A percentile compares a stretch with the other conserved stretches of the same genome.
These are phyloP conservation scores for Drosophila arawakana DNA, from an alignment of 1,140 invertebrate genomes.

Conservation along the genomic window DNA sequence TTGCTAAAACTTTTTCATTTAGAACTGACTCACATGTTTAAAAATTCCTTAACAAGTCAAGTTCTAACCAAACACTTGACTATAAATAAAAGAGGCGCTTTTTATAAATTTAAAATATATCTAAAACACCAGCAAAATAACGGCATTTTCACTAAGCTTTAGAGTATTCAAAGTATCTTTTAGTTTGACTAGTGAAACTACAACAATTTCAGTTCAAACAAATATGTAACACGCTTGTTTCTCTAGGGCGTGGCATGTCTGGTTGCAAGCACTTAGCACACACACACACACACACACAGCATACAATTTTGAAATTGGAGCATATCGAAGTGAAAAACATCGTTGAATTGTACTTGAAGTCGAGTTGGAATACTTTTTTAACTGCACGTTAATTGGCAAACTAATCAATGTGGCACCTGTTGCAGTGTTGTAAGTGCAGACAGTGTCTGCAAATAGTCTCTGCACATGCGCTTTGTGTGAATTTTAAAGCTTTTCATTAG, in stretches of 20 bases:
- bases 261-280: slow-evolving; percentile 38
- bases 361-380: not conserved
- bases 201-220: slow-evolving; percentile 15
- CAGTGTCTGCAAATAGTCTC: slow-evolving; percentile 25
- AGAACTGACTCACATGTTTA: too few species aligned
- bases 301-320: slow-evolving; percentile 36
- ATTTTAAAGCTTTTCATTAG: not conserved
- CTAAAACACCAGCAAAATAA: not conserved
- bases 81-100: too few species aligned
- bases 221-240: slow-evolving; percentile 11
- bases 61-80: too few species aligned
- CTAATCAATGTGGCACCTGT: slow-evolving; percentile 23
- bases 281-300: slow-evolving; percentile 6
- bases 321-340: not conserved
- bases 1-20: too few species aligned
- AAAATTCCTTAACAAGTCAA: too few species aligned
- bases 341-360: not conserved
- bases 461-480: not conserved
- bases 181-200: not conserved
- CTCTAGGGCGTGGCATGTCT: slow-evolving; percentile 30
- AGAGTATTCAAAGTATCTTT: not conserved
- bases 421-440: slow-evolving; percentile 12
- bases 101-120: too few species aligned
- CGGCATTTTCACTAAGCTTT: not conserved
- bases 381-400: slow-evolving; percentile 28